Evolutionary conservation across 2,888 invertebrate species (phyloP).

Genomic region (Rhingia campestris): DNA sequence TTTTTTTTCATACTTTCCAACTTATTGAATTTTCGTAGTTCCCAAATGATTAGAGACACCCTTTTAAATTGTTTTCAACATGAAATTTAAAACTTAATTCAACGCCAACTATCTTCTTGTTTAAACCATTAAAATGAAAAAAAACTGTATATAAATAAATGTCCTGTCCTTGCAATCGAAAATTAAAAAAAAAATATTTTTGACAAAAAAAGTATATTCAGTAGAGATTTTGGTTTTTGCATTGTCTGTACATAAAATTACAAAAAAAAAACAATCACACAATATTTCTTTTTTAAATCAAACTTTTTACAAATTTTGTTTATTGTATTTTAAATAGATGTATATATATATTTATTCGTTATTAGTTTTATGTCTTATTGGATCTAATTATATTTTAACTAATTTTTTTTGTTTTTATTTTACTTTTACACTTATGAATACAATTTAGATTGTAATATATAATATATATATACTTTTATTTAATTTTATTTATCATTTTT

Average conservation of each 20-base stretch:
- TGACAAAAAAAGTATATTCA: conserved; percentile 18
- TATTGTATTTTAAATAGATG: conserved; percentile 56
- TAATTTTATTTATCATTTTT: conserved; percentile 68
- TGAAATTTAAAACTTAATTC: no score
- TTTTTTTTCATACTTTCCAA: no score
- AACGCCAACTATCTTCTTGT: no score
- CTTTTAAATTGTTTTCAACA: no score
- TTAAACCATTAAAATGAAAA: background rate
- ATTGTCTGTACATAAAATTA: conserved; percentile 55
- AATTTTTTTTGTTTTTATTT: conserved; percentile 65
- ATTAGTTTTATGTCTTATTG: conserved; percentile 68
- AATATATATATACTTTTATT: conserved; percentile 73
- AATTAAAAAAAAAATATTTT: background rate
- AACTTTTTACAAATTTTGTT: conserved; percentile 45
- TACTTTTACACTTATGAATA: conserved; percentile 76
- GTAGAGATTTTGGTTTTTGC: conserved; percentile 56
- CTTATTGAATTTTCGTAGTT: no score
- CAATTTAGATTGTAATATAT: conserved; percentile 69
- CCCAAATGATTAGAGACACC: no score
- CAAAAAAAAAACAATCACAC: conserved; percentile 44
- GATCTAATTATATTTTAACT: conserved; percentile 74
- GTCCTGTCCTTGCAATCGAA: background rate
- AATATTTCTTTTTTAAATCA: conserved; percentile 46
- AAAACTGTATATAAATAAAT: background rate
- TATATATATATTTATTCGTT: conserved; percentile 56